A percentile compares a stretch with the other conserved stretches of the same genome.
Evolutionary conservation across 2,797 vertebrate genomes (phyloP).

Genomic region (Sebastes aleutianus): DNA sequence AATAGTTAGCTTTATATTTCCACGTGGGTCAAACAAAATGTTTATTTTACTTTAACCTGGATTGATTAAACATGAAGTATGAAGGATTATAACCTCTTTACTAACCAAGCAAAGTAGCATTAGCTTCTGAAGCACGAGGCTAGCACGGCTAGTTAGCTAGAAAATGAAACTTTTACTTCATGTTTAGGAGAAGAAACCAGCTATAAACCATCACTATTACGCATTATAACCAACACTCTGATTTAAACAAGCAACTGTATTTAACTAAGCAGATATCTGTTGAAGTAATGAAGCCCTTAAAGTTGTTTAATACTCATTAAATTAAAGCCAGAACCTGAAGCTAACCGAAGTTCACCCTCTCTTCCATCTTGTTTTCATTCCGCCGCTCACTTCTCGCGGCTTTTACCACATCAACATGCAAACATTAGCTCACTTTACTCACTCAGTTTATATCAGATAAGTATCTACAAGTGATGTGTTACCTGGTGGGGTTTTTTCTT

Average conservation of each 20-base stretch:
- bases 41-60: too few relatives aligned
- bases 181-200: too few relatives aligned
- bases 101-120: too few relatives aligned
- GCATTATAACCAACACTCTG: too few relatives aligned
- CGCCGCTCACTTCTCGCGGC: constrained; percentile 76
- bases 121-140: too few relatives aligned
- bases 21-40: too few relatives aligned
- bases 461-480: background rate
- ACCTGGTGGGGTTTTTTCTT: background rate
- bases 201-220: too few relatives aligned
- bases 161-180: too few relatives aligned
- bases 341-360: constrained; percentile 63
- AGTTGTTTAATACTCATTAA: constrained; percentile 16
- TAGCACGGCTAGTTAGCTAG: too few relatives aligned
- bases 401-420: constrained; percentile 70
- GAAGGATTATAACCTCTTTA: too few relatives aligned
- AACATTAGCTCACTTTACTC: constrained; percentile 39
- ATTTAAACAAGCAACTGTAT: background rate
- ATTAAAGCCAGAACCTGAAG: constrained; percentile 48
- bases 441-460: background rate
- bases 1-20: too few relatives aligned
- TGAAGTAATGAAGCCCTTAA: background rate
- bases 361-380: constrained; percentile 79
- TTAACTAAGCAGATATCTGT: constrained; percentile 2
- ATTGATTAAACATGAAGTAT: too few relatives aligned